Base-by-base conservation (phyloP, 92 coral and sea anemone species). In the Palythoa heliodiscus region DNA sequence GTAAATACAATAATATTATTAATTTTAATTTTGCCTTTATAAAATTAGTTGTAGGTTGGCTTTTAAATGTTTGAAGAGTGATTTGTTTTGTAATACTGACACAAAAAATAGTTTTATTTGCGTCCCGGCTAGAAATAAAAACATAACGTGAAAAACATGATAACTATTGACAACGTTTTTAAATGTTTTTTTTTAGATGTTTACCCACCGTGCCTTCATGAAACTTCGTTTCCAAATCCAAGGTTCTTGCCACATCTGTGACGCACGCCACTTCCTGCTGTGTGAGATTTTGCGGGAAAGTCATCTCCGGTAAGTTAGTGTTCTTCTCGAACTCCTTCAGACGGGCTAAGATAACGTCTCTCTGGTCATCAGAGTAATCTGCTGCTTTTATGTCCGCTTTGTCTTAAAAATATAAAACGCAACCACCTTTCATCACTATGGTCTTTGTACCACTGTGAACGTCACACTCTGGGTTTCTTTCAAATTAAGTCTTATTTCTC, bases 201-300 rank as follows among this genome's bases (percentile, higher is more conserved):
- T 16, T 10, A 71, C 63, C 35, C 13, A 88, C 91, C 91, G 82
- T 71, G 29, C 87, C 80, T 22, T 83, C 82, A 4, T 72, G 73
- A 24, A 38, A 39, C 48, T 70, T 71, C 4, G 84, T 57, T 61
- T 88, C 50, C 55, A 88, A 50, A n/a, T 55, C 88, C 71, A 70
- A 69, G 23, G 24, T 68, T 35, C 70, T 22, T 4, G 91, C 91
- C 53, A 84, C 88, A 61, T 89, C 88, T 7, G 71, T 83, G 38
- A 89, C 29, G 61, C 86, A 89, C 75, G 82, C 72, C 15, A 78
- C 86, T 23, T 89, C 91, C 35, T 85, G 86, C 25, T 48, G 39
- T 4, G 91, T 89, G 60, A 89, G 83, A 15, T 87, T 84, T 29
- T 86, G 69, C 57, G 91, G 91, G 70, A 89, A 89, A 54, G 71